Percentiles rank a stretch among this genome's conserved stretches.
These are phyloP conservation scores for Punctoribates punctum DNA, from an alignment of 2,888 invertebrate species.

Conservation along the genomic window DNA sequence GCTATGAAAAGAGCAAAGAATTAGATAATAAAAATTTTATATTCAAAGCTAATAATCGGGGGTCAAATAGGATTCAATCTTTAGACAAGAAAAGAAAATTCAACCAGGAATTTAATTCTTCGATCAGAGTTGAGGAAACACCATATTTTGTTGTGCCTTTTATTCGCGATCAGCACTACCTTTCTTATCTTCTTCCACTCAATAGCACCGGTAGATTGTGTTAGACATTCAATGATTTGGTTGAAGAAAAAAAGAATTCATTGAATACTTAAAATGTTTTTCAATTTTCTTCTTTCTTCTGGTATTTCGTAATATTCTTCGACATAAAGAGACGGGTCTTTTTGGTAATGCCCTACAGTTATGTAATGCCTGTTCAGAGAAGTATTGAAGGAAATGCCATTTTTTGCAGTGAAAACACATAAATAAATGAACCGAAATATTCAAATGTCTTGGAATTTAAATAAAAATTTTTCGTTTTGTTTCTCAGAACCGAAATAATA, in stretches of 20 bases:
- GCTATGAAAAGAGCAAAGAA: constrained; percentile 26
- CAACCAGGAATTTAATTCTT: neutral
- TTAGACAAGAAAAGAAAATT: neutral
- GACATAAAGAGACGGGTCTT: no score
- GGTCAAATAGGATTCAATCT: neutral
- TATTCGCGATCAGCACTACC: neutral
- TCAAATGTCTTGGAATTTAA: no score
- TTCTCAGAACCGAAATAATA: neutral
- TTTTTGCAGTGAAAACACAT: neutral
- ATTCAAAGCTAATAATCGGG: constrained; percentile 14
- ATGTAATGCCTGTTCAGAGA: neutral
- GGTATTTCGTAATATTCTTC: neutral
- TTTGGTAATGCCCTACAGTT: constrained; percentile 8
- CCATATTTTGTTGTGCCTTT: no score
- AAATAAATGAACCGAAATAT: neutral
- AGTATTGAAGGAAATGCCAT: neutral
- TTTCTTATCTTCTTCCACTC: neutral
- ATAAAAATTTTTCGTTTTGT: no score
- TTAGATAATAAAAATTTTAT: neutral
- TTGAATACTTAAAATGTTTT: constrained; percentile 18
- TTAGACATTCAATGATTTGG: neutral
- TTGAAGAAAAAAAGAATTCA: neutral
- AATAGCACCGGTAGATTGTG: constrained; percentile 14
- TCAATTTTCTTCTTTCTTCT: neutral
- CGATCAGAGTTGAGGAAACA: neutral